phyloP scores from a whole-genome alignment of 2,797 vertebrate genomes.

The Acipenser oxyrinchus region DNA sequence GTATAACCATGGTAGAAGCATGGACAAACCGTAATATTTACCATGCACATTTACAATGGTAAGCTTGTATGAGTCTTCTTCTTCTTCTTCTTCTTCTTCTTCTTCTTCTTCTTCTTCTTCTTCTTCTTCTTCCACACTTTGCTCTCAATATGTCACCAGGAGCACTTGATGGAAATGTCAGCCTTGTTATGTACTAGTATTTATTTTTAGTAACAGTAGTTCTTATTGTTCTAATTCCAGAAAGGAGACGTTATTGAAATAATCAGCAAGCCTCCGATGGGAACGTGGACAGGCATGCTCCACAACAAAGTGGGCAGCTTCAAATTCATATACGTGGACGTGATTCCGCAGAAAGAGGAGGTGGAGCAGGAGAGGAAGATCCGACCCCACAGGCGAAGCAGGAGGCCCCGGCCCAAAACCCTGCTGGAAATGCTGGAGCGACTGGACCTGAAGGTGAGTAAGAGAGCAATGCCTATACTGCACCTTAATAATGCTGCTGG shows the following conservation, averaged over 20 bases:
- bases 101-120: too few relatives aligned
- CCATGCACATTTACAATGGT: too few relatives aligned
- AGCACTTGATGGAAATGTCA: too few relatives aligned
- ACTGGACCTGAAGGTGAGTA: constrained; percentile 75
- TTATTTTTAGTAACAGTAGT: background rate
- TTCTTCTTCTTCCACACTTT: too few relatives aligned
- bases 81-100: too few relatives aligned
- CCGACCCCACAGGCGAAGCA: constrained; percentile 49
- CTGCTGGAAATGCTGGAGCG: constrained; percentile 69
- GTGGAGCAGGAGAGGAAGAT: constrained; percentile 48
- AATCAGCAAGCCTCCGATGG: constrained; percentile 84
- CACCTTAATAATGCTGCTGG: too few relatives aligned
- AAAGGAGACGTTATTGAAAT: constrained; percentile 88
- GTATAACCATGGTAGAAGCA: too few relatives aligned
- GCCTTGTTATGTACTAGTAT: too few relatives aligned
- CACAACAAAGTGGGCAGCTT: constrained; percentile 81
- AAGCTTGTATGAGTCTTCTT: too few relatives aligned
- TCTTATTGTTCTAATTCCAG: constrained; percentile 42
- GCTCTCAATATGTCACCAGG: too few relatives aligned
- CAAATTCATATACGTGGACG: constrained; percentile 92
- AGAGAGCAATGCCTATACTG: background rate
- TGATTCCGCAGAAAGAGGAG: constrained; percentile 62
- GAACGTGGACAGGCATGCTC: constrained; percentile 88
- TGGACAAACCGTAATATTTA: too few relatives aligned
- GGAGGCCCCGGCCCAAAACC: constrained; percentile 59